These are phyloP conservation scores for Aythya fuligula DNA, from an alignment of 2,797 vertebrate species.

Conservation along the genomic window DNA sequence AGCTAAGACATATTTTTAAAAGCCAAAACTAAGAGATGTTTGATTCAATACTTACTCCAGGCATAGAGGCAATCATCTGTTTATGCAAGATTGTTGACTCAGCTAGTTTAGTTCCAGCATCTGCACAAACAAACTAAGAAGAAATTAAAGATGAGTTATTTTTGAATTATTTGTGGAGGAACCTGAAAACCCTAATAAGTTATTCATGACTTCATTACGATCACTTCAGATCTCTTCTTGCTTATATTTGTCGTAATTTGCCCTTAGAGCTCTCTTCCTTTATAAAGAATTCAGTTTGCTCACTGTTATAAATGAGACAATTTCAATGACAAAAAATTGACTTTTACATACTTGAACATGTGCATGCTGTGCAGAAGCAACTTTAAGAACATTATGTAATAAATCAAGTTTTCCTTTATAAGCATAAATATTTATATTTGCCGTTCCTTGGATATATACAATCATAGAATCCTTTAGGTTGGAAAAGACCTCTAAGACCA, in stretches of 20 bases:
- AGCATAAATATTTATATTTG: neutral
- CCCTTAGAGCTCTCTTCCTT: neutral
- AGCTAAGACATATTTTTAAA: neutral
- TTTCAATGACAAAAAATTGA: neutral
- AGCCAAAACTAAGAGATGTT: neutral
- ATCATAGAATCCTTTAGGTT: too few relatives aligned
- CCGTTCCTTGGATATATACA: neutral
- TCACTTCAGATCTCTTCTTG: conserved; percentile 19
- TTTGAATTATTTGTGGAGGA: conserved; percentile 54
- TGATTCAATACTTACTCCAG: conserved; percentile 87
- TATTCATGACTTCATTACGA: conserved; percentile 59
- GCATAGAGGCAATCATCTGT: conserved; percentile 95
- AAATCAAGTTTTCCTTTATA: neutral
- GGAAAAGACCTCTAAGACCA: too few relatives aligned
- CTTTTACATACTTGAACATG: neutral
- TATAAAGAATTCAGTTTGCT: conserved; percentile 15
- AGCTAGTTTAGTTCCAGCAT: conserved; percentile 94
- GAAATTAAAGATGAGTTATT: conserved; percentile 68
- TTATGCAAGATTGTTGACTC: conserved; percentile 98
- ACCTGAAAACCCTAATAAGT: conserved; percentile 38
- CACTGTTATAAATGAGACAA: conserved; percentile 15
- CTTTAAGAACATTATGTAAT: neutral
- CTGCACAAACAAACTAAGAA: conserved; percentile 95
- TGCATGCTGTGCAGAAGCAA: neutral
- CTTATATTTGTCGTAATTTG: conserved; percentile 23